Base-by-base conservation (phyloP, 2,888 invertebrate species). In the Yponomeuta malinellus region DNA sequence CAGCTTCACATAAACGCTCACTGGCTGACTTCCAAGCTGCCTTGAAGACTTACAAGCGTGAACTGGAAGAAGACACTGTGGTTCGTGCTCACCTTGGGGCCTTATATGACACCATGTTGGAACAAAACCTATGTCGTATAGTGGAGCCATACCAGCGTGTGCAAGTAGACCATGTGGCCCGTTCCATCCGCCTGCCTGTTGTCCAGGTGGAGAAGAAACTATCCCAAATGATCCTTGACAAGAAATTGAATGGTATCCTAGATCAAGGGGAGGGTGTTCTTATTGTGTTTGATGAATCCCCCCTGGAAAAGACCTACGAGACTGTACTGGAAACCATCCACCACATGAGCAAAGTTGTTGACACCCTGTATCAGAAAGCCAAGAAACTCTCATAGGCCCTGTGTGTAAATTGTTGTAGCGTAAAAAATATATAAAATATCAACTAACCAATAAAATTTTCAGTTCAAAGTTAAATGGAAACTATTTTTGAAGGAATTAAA, bases 161-260 rank as follows among this genome's bases (percentile, higher is more conserved):
- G 1, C 97, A 99, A 94, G 96, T 97, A 9, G 95, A 97, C 74
- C 98, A 98, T 89, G 96, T 99, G 77, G 97, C 98, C 43, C 95
- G 96, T 77, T 95, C 96, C 78, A 99, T 99, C 90, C 96, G 97
- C 79, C 93, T 99, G 73, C 96, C 97, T 12, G 95, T 97, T 72
- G 85, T 94, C 93, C 96, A 96, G 92, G 99, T 99, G 71, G 99
- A 99, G 90, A 98, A 98, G 92, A 99, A 99, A 90, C 93, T 99
- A 72, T 99, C 99, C 70, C 99, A 99, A 91, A 99, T 99, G 99
- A 99, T 99, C 84, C 93, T 99, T 86, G 99, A 99, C 89, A 98
- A 98, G 83, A 99, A 99, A 90, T 96, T 99, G 78, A 95, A 96
- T 90, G 99, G 99, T 33, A 99, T 99, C 78, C 93, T 99, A 76